Conservation (phyloP, 1,140 invertebrate genomes). For the Drosophila serrata region DNA sequence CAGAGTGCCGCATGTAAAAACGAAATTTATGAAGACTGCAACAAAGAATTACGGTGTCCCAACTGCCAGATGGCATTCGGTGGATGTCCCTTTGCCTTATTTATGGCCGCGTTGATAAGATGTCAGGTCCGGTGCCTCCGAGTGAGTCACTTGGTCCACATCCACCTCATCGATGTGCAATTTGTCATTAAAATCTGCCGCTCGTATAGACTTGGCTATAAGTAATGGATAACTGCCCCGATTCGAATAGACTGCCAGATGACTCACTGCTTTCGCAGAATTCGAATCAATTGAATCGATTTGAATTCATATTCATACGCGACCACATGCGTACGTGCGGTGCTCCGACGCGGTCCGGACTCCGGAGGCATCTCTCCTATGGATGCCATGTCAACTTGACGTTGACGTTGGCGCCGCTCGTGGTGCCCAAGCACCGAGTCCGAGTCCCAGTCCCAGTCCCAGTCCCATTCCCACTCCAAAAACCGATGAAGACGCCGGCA, state of each 20-base stretch:
- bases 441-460: constrained; percentile 13
- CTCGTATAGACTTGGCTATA: constrained; percentile 36
- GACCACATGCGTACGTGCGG: constrained; percentile 70
- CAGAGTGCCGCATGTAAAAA: constrained; percentile 62
- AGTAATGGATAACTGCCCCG: constrained; percentile 22
- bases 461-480: constrained; percentile 1
- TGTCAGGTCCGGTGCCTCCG: constrained; percentile 39
- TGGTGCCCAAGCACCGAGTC: constrained; percentile 21
- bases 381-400: constrained; percentile 31
- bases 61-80: constrained; percentile 27
- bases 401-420: constrained; percentile 55
- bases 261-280: constrained; percentile 64
- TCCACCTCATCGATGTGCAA: constrained; percentile 44
- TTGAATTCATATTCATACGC: constrained; percentile 66
- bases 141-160: constrained; percentile 60
- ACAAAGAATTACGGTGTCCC: constrained; percentile 66
- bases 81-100: constrained; percentile 57
- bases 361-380: constrained; percentile 13
- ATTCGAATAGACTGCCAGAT: constrained; percentile 59
- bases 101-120: constrained; percentile 74
- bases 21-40: constrained; percentile 81
- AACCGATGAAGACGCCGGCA: constrained; percentile 26
- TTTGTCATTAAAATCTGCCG: constrained; percentile 56
- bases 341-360: constrained; percentile 25
- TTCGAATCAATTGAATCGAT: constrained; percentile 57